Evolutionary conservation across 2,888 invertebrate species (phyloP), one percentile per base, ranked within the genome.

Genomic region (Selenia dentaria): DNA sequence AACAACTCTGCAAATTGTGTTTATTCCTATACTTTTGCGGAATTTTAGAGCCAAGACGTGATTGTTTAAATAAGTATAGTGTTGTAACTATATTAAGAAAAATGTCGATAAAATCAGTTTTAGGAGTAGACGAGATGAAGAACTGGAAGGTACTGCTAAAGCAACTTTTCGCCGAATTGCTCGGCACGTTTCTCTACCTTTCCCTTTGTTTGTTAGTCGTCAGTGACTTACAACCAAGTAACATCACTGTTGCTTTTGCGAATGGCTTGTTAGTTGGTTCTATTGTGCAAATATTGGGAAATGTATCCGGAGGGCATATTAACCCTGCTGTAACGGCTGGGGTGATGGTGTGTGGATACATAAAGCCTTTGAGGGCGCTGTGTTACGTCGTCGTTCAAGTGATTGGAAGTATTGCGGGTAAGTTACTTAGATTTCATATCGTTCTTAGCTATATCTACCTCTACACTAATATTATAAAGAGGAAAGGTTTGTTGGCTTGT

Each of bases 291-390:
- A 51, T 70, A n/a, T 48, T 64, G 6, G 71, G 71, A 0, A 58
- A 64, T 27, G 55, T 71, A 0, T 72, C 70, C 3, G 72, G 74
- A 0, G 63, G 60, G 0, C 74, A 74, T 25, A 47, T 73, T 8
- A 74, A 74, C 32, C 74, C 74, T 0, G 74, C 74, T 6, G 50
- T 74, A 2, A 74, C 74, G 0, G 2, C 65, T 0, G 72, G 70
- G 0, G 53, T 54, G 6, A 10, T 68, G 8, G 44, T 68, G 3
- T 64, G 62, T 36, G 59, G 59, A 6, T 45, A 62, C 29, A 71
- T 74, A n/a, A 68, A 58, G 42, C 44, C 57, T 6, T 33, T 74
- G 13, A 68, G 65, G 24, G 71, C 62, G 3, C 0, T 67, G 8
- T 70, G 58, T 5, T 74, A 70, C 44, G 8, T 70, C n/a, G 6